Percentiles rank a stretch among this genome's conserved stretches.
These are phyloP conservation scores for Plectropomus leopardus DNA, from an alignment of 2,113 vertebrate genomes.

Conservation along the genomic window DNA sequence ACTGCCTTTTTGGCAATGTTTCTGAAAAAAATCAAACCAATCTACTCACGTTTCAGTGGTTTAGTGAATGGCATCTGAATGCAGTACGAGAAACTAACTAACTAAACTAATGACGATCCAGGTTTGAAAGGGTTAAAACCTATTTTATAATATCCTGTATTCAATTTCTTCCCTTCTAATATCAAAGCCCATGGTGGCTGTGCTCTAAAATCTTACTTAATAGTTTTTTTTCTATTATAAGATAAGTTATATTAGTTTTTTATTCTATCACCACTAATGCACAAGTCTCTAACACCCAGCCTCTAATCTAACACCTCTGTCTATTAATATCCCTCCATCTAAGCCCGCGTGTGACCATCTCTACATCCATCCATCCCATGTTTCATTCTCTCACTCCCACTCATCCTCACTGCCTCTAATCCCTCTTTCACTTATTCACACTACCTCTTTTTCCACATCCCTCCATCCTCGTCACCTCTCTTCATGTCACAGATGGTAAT, in stretches of 20 bases:
- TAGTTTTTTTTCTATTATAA: not conserved
- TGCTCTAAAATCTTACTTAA: not conserved
- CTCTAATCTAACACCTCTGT: slow-evolving; percentile 28
- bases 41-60: no score
- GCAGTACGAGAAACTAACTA: no score
- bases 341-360: slow-evolving; percentile 9
- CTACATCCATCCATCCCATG: not conserved
- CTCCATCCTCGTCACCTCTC: slow-evolving; percentile 27
- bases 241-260: not conserved
- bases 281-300: not conserved
- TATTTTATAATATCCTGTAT: not conserved
- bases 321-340: slow-evolving; percentile 35
- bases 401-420: slow-evolving; percentile 27
- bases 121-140: no score
- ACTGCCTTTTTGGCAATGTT: no score
- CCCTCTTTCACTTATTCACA: slow-evolving; percentile 26
- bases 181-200: not conserved
- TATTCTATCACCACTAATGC: not conserved
- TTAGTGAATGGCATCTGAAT: no score
- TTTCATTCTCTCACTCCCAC: slow-evolving; percentile 33
- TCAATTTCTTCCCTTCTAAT: not conserved
- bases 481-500: not conserved
- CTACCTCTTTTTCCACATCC: slow-evolving; percentile 20
- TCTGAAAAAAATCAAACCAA: no score
- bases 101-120: no score